Conservation (phyloP, 2,113 vertebrate genomes). For the Ginglymostoma cirratum region DNA sequence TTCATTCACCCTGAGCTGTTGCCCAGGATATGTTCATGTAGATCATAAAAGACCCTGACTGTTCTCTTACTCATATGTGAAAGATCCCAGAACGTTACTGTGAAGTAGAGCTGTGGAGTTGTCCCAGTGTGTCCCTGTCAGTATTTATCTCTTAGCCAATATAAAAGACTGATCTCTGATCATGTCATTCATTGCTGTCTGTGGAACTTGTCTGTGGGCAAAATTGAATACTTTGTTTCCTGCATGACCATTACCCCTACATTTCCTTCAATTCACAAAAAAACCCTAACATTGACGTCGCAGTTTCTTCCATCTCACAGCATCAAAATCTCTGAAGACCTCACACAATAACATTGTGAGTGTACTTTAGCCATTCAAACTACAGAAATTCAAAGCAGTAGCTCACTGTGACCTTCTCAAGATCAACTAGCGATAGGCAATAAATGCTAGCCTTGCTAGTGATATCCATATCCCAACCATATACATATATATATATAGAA, state of each 20-base stretch:
- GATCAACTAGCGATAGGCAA: not conserved
- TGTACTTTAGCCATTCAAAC: not conserved
- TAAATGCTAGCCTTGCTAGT: not conserved
- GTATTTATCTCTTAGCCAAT: not conserved
- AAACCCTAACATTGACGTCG: not conserved
- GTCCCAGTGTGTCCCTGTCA: not conserved
- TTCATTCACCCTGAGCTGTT: not conserved
- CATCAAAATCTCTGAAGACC: not conserved
- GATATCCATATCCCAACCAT: not conserved
- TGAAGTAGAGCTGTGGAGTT: not conserved
- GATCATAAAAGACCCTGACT: not conserved
- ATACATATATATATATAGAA: not conserved
- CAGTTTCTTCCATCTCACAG: not conserved
- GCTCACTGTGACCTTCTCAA: not conserved
- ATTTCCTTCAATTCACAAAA: not conserved
- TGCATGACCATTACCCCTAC: not conserved
- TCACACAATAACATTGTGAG: not conserved
- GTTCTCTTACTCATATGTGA: too few species aligned
- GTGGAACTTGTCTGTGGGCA: not conserved
- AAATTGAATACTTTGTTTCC: not conserved
- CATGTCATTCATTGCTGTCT: not conserved
- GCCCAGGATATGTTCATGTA: not conserved
- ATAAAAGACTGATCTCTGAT: not conserved
- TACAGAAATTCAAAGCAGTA: not conserved
- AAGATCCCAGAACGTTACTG: not conserved